Base-by-base conservation (phyloP, 2,113 vertebrate species). In the Gadus macrocephalus region DNA sequence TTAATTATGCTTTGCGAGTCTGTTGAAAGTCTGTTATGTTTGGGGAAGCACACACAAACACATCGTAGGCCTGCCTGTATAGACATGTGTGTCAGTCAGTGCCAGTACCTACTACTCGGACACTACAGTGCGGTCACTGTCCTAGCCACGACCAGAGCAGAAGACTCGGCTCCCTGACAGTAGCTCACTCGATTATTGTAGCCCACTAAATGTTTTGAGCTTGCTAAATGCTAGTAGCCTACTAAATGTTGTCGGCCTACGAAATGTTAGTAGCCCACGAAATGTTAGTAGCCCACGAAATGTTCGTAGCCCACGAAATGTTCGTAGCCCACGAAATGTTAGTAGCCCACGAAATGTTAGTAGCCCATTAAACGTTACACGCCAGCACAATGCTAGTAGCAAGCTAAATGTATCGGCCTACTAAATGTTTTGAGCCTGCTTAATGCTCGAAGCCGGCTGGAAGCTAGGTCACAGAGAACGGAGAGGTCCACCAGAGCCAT, bases 151-250 rank as follows among this genome's bases (percentile, higher is more conserved):
- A 49, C 42, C 7, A 49, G 42, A 49, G 42, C 42, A 49, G 42
- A 49, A 3, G 1, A 49, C 7, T 53, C 53, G 70, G 64, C 67
- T 62, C 64, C 31, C 3, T 35, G 31, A 35, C 6, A 35, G 55
- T 71, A 71, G 64, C 61, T 70, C 55, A 35, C 69, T 53, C 19
- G 8, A 67, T 38, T 25, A 19, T 38, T 53, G 71, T 69, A 75
- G 6, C 2, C 31, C 6, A 7, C 31, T 35, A 35, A 35, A 25
- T 25, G 25, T 25, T 25, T 2, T 25, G 25, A 25, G 66, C 38
- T 5, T 68, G 25, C 59, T 55, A 19, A 74, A 71, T 31, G 2
- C 25, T 38, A 58, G 71, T 69, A 75, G 6, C 31, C 31, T 4
- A 7, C 31, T 35, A 6, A 35, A 35, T 35, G 31, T 7, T 35